Evolutionary conservation across 2,888 invertebrate genomes (phyloP), one percentile per base, ranked within the genome.

Genomic region (Colostygia pectinataria): DNA sequence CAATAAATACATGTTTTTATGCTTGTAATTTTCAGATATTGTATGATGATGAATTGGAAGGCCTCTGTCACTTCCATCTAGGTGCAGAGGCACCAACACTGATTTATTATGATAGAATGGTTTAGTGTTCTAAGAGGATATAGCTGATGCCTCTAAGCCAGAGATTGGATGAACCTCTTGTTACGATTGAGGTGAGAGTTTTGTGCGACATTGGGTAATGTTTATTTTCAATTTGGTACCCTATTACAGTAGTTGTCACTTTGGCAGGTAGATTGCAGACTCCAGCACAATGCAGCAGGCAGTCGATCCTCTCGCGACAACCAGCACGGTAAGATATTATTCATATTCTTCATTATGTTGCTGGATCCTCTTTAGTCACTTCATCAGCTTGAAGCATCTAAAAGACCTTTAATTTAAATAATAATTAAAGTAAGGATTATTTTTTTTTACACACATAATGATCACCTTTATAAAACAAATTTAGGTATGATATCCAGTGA

Each of bases 281-380:
- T 90, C 90, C 81, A 91, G 90, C 91, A 90, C 90, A 66, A 91
- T 91, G 91, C 91, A 91, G 84, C 91, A 91, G 79, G 91, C 91
- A 62, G 91, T 91, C 62, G 91, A 91, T 72, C 91, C 91, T 66
- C 86, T 91, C 57, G 91, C 91, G 59, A 91, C 91, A 56, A 91
- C 91, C 61, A 91, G 91, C 79, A 88, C 88, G 77, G 91, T 91
- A 76, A 77, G n/a, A n/a, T n/a, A n/a, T n/a, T n/a, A n/a, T n/a
- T n/a, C n/a, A n/a, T n/a, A n/a, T n/a, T n/a, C n/a, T n/a, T n/a
- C n/a, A n/a, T n/a, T n/a, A n/a, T n/a, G n/a, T n/a, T n/a, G n/a
- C n/a, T n/a, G n/a, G n/a, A n/a, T n/a, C n/a, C n/a, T n/a, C n/a
- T n/a, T n/a, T n/a, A n/a, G n/a, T n/a, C n/a, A n/a, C n/a, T n/a